Conservation (phyloP, 2,888 invertebrate species). For the Nudaria mundana region DNA sequence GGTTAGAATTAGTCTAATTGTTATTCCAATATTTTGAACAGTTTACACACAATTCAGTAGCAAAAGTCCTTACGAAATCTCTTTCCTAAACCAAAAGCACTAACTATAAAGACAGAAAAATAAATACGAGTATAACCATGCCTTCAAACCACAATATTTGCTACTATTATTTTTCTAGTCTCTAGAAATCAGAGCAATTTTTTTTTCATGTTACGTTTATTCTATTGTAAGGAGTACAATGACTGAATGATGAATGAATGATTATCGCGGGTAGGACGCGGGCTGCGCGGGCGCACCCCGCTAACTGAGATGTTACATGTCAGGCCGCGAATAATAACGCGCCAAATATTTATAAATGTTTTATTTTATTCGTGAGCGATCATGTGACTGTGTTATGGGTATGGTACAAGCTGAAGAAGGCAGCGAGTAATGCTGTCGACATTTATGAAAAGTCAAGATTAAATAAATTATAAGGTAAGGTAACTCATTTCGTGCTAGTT, state of each 20-base stretch:
- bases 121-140: too few relatives aligned
- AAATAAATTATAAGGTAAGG: too few relatives aligned
- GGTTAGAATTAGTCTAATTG: too few relatives aligned
- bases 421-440: constrained; percentile 11
- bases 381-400: constrained; percentile 28
- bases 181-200: constrained; percentile 4
- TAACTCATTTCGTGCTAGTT: too few relatives aligned
- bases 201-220: constrained; percentile 7
- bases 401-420: constrained; percentile 16
- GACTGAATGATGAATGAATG: constrained; percentile 32
- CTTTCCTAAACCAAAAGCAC: too few relatives aligned
- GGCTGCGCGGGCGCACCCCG: constrained; percentile 33
- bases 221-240: constrained; percentile 14
- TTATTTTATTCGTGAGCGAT: constrained; percentile 58
- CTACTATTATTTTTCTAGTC: neutral
- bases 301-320: constrained; percentile 33
- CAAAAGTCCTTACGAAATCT: too few relatives aligned
- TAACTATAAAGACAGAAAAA: too few relatives aligned
- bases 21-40: too few relatives aligned
- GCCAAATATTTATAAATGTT: constrained; percentile 80
- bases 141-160: neutral
- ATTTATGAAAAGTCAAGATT: neutral
- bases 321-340: constrained; percentile 52
- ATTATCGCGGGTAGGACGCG: constrained; percentile 21
- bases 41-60: too few relatives aligned